These are phyloP conservation scores for Nephrocerus scutellatus DNA, from an alignment of 2,888 invertebrate species.

Conservation along the genomic window DNA sequence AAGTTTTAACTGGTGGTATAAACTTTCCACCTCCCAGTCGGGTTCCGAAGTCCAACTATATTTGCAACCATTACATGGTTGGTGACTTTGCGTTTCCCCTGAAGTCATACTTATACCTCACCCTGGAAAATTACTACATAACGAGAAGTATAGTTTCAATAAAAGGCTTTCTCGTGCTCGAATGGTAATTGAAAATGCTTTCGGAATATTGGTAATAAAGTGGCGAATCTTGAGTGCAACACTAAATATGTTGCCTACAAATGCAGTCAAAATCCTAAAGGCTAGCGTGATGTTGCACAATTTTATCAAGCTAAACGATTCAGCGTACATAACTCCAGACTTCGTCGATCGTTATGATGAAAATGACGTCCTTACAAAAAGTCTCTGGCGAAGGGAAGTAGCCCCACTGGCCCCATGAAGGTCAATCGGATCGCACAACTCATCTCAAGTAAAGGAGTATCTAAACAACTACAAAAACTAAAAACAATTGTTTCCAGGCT, in stretches of 20 bases:
- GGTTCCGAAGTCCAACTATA: conserved; percentile 1
- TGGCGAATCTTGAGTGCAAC: conserved; percentile 10
- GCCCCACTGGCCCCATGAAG: conserved; percentile 4
- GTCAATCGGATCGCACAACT: conserved; percentile 3
- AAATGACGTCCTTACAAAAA: conserved; percentile 2
- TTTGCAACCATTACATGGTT: conserved; percentile 16
- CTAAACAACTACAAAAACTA: conserved; percentile 3
- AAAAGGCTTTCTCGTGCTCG: conserved; percentile 21
- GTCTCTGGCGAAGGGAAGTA: conserved; percentile 6
- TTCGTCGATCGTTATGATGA: conserved; percentile 5
- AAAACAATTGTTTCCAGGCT: too few species aligned
- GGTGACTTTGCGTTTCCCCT: too few species aligned
- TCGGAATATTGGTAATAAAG: conserved; percentile 20
- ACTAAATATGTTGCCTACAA: conserved; percentile 6
- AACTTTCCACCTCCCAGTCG: conserved; percentile 3
- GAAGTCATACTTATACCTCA: conserved; percentile 2
- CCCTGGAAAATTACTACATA: conserved; percentile 4
- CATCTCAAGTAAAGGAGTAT: conserved; percentile 5
- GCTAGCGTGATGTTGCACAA: conserved; percentile 9
- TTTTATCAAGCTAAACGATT: conserved; percentile 10
- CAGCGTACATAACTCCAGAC: conserved; percentile 1
- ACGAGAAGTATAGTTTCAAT: conserved; percentile 10
- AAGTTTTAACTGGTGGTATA: conserved; percentile 1
- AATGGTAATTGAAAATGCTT: conserved; percentile 17
- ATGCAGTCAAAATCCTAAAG: conserved; percentile 7